phyloP scores from a whole-genome alignment of 2,113 vertebrate species.

The Colius striatus region DNA sequence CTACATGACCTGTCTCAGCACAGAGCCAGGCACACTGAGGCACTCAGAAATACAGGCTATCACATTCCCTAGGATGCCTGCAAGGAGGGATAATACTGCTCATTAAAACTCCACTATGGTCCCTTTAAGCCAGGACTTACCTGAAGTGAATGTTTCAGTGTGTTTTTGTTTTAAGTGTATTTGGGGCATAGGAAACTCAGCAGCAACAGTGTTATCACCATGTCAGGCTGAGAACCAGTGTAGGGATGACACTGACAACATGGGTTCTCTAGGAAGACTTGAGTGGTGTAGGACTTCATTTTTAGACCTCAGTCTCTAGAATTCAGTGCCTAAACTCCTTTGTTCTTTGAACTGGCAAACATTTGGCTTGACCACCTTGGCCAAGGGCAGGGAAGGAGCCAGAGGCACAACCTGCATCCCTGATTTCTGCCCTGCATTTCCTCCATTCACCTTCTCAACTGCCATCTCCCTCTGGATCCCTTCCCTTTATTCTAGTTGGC shows the following conservation, averaged over 20 bases:
- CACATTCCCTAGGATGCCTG: neutral
- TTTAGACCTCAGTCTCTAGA: neutral
- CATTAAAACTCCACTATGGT: rapidly evolving
- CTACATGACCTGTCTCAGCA: neutral
- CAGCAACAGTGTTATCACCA: neutral
- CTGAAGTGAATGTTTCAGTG: neutral
- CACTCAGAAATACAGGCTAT: neutral
- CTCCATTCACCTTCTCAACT: neutral
- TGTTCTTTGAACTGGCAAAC: neutral
- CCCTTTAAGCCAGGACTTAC: neutral
- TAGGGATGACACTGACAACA: neutral
- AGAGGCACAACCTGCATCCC: neutral
- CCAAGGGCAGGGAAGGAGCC: neutral
- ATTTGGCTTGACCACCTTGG: neutral
- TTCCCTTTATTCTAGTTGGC: neutral
- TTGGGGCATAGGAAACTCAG: neutral
- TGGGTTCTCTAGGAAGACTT: neutral
- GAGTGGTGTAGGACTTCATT: neutral
- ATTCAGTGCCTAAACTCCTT: neutral
- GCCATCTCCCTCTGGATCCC: neutral
- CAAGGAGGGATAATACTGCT: neutral
- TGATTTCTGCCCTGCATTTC: neutral
- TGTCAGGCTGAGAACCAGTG: neutral
- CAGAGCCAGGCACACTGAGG: neutral
- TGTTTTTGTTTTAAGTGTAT: neutral